These are phyloP conservation scores for Bergia sp. DNA, from an alignment of 92 coral and sea anemone species.

Conservation along the genomic window DNA sequence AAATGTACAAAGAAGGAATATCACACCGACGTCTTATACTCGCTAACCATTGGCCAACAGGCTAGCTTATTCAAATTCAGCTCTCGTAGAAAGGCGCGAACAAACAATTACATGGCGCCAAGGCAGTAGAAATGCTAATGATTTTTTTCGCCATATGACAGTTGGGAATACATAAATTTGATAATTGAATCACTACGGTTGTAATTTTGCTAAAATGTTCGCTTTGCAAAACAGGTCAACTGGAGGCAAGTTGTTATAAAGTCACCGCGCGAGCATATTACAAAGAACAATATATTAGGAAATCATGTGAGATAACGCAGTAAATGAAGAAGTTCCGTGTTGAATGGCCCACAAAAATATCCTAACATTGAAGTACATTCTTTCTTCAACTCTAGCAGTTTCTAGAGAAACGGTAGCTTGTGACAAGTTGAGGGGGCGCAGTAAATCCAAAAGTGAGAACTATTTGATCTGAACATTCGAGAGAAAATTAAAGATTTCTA, in stretches of 20 bases:
- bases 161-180: conserved; percentile 26
- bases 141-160: conserved; percentile 31
- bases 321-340: neutral
- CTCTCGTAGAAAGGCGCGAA: conserved; percentile 17
- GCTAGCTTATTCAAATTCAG: conserved; percentile 8
- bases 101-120: conserved; percentile 31
- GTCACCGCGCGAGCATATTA: neutral
- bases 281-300: neutral
- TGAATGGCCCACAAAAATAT: neutral
- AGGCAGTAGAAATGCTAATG: conserved; percentile 35
- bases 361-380: conserved; percentile 19
- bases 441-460: neutral
- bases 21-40: neutral
- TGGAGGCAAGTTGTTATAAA: neutral
- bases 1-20: neutral
- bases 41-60: neutral
- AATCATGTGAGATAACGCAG: neutral
- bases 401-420: conserved; percentile 26
- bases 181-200: conserved; percentile 20
- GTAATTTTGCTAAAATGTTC: neutral
- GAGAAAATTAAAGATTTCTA: neutral
- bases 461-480: neutral
- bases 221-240: neutral
- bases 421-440: neutral
- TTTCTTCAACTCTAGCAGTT: conserved; percentile 28